Conservation (phyloP, 2,888 invertebrate species). For the Platycnemis pennipes region DNA sequence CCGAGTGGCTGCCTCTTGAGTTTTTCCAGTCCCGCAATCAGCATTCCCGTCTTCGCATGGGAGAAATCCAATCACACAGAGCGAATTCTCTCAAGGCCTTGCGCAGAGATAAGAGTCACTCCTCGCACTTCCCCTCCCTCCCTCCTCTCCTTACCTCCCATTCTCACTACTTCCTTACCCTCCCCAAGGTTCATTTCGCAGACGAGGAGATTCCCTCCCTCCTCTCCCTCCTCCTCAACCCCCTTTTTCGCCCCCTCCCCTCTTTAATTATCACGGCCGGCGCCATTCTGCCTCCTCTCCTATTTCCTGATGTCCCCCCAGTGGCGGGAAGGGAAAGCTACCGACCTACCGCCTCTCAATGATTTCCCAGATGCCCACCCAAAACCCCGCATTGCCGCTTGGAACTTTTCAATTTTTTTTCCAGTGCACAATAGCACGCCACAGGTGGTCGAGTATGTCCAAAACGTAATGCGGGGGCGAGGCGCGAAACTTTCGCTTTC, state of each 20-base stretch:
- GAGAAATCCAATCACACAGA: slow-evolving; percentile 4
- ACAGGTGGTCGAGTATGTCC: slow-evolving; percentile 36
- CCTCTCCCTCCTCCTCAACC: not conserved
- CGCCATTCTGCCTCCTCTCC: not conserved
- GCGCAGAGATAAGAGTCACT: slow-evolving; percentile 2
- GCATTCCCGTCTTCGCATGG: not conserved
- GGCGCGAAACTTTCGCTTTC: not conserved
- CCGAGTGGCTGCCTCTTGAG: not conserved
- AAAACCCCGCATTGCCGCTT: slow-evolving; percentile 27
- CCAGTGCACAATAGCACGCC: slow-evolving; percentile 34
- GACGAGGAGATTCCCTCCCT: not conserved
- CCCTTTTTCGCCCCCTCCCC: not conserved
- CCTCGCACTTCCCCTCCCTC: not conserved
- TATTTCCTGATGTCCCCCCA: not conserved
- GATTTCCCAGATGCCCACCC: slow-evolving; percentile 36
- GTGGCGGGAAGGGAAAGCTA: not conserved
- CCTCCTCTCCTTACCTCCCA: not conserved
- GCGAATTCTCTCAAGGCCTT: not conserved
- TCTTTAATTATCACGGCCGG: slow-evolving; percentile 1
- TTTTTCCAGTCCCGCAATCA: slow-evolving; percentile 16
- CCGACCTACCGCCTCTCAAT: not conserved
- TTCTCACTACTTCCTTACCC: not conserved
- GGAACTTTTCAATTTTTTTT: not conserved
- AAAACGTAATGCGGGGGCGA: not conserved
- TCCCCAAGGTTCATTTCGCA: not conserved